Evolutionary conservation across 1,140 invertebrate genomes (phyloP).

Genomic region (Lordiphosa stackelbergi): DNA sequence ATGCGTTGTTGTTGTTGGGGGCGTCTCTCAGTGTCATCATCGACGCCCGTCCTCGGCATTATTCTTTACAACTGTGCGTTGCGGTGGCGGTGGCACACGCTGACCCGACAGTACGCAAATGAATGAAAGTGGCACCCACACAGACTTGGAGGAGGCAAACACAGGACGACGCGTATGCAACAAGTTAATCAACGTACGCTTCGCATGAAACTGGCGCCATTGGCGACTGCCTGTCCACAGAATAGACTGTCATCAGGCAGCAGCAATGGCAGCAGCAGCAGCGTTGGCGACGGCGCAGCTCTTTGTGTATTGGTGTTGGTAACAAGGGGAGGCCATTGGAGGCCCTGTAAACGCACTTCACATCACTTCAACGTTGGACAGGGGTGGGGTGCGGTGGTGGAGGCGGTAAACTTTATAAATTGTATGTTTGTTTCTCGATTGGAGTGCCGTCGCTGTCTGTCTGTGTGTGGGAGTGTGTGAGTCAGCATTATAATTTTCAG

Average conservation of each 20-base stretch:
- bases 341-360: conserved; percentile 39
- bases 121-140: conserved; percentile 34
- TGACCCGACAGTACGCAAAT: conserved; percentile 56
- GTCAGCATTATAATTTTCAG: conserved; percentile 42
- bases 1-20: conserved; percentile 13
- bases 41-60: conserved; percentile 23
- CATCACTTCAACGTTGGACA: conserved; percentile 16
- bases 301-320: conserved; percentile 12
- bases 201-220: conserved; percentile 68
- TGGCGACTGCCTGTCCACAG: conserved; percentile 25
- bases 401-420: conserved; percentile 48
- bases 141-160: conserved; percentile 3
- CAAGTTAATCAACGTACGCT: conserved; percentile 73
- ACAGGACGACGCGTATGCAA: conserved; percentile 67
- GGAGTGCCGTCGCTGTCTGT: conserved; percentile 35
- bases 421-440: conserved; percentile 60
- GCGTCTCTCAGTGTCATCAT: conserved; percentile 39
- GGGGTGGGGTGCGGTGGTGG: background rate
- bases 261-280: conserved; percentile 24
- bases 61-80: conserved; percentile 25
- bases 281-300: conserved; percentile 21
- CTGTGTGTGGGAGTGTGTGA: conserved; percentile 27
- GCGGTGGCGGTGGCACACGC: conserved; percentile 21
- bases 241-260: conserved; percentile 38
- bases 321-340: conserved; percentile 1